A percentile compares a stretch with the other conserved stretches of the same genome.
Evolutionary conservation across 2,888 invertebrate genomes (phyloP).

Genomic region (Morinoia aosen): DNA sequence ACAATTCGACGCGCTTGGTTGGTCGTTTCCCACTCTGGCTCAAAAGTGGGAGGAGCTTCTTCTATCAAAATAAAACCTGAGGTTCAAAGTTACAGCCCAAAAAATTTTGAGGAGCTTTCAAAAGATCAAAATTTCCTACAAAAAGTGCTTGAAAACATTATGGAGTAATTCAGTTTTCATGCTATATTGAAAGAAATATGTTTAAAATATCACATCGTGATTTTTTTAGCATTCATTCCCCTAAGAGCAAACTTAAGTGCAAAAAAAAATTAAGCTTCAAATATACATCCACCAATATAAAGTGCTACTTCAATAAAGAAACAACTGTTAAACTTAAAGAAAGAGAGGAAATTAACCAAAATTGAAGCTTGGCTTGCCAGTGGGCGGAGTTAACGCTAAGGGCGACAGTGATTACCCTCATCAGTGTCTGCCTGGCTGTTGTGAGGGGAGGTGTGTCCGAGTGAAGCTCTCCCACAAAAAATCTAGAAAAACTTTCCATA

Average conservation of each 20-base stretch:
- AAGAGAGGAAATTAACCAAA: neutral
- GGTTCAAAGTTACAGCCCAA: neutral
- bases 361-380: neutral
- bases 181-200: neutral
- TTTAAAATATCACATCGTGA: no score
- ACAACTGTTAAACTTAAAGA: neutral
- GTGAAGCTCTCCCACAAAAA: neutral
- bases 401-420: constrained; percentile 22
- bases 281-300: no score
- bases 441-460: constrained; percentile 7
- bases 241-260: no score
- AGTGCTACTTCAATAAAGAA: no score
- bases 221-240: neutral
- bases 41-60: neutral
- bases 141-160: neutral
- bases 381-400: neutral
- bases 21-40: neutral
- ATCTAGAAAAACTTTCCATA: neutral
- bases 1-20: neutral
- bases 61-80: neutral
- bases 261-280: no score
- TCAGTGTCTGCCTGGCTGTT: neutral
- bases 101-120: neutral
- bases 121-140: neutral
- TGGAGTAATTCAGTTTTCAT: neutral